A percentile compares a stretch with the other conserved stretches of the same genome.
These are phyloP conservation scores for Gasteruption jaculator DNA, from an alignment of 2,888 invertebrate species.

Conservation along the genomic window DNA sequence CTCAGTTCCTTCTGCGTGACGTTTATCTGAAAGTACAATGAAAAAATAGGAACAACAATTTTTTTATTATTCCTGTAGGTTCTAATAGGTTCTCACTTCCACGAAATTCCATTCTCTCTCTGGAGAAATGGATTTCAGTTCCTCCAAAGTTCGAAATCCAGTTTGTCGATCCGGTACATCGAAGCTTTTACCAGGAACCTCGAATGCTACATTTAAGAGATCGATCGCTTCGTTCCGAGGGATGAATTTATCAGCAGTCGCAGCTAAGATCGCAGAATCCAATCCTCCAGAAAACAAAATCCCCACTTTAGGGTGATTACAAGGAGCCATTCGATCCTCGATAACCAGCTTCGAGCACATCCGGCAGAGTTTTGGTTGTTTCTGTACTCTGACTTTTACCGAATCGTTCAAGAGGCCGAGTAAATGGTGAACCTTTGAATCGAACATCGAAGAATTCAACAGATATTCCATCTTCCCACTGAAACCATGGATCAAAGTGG, in stretches of 20 bases:
- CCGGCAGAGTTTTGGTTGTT: slow-evolving; percentile 62
- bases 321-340: slow-evolving; percentile 33
- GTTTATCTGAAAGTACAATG: slow-evolving; percentile 57
- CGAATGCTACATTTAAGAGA: slow-evolving; percentile 92
- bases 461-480: slow-evolving; percentile 50
- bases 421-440: slow-evolving; percentile 52
- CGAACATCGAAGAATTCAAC: slow-evolving; percentile 46
- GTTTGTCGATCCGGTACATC: slow-evolving; percentile 83
- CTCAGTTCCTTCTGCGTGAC: slow-evolving; percentile 65
- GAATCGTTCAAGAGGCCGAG: slow-evolving; percentile 58
- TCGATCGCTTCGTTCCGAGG: slow-evolving; percentile 71
- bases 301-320: slow-evolving; percentile 61
- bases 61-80: slow-evolving; percentile 3
- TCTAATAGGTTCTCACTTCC: slow-evolving; percentile 53
- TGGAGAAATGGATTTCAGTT: slow-evolving; percentile 67
- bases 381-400: slow-evolving; percentile 58
- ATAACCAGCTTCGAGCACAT: slow-evolving; percentile 52
- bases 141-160: slow-evolving; percentile 65
- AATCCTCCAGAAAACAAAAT: slow-evolving; percentile 94
- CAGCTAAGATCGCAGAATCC: slow-evolving; percentile 89
- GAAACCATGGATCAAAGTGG: slow-evolving; percentile 38
- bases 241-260: slow-evolving; percentile 70
- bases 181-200: slow-evolving; percentile 54
- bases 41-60: background rate
- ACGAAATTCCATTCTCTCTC: slow-evolving; percentile 77